Evolutionary conservation across 2,113 vertebrate genomes (phyloP), one percentile per base, ranked within the genome.

Genomic region (Gorsachius goisagi): DNA sequence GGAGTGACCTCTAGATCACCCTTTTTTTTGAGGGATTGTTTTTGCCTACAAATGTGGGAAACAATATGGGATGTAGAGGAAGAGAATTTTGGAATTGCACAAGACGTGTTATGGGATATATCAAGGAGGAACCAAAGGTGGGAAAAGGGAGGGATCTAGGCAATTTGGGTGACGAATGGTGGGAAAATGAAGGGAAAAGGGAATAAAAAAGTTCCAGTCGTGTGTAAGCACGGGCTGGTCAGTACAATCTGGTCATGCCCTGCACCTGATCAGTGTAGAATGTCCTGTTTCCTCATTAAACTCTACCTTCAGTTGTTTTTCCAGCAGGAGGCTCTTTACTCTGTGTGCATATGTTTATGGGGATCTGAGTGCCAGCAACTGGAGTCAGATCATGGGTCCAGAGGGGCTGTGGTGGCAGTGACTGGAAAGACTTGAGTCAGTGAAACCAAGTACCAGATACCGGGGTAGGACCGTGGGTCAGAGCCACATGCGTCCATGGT

Each of bases 401-500:
- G 50, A 60, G 10, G 18, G 6, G 10, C 21, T 9, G 4, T 59
- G 41, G 28, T 17, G 21, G 5, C 35, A 64, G 20, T 2, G 11
- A 6, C 32, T 41, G 32, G 21, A 91, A 28, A 79, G 2, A 50
- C 18, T 6, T 59, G 13, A 78, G 18, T 23, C 10, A 53, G 10
- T 50, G 27, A 82, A 89, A 60, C 4, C 3, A 17, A 26, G 30
- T 39, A 15, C 27, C 3, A 37, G 41, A 9, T 33, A 58, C 11
- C 3, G 3, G 6, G 4, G 12, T 45, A 15, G 30, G 26, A n/a
- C 33, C 8, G 8, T 13, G 24, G 10, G 2, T 63, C 59, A 58
- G 45, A 56, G 30, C 13, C 9, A 1, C 3, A 0, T 9, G 9
- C 52, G 9, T 20, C 22, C 11, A 1, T 53, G 26, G 14, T 8